Conservation (phyloP, 2,113 vertebrate genomes). For the Heloderma charlesbogerti region DNA sequence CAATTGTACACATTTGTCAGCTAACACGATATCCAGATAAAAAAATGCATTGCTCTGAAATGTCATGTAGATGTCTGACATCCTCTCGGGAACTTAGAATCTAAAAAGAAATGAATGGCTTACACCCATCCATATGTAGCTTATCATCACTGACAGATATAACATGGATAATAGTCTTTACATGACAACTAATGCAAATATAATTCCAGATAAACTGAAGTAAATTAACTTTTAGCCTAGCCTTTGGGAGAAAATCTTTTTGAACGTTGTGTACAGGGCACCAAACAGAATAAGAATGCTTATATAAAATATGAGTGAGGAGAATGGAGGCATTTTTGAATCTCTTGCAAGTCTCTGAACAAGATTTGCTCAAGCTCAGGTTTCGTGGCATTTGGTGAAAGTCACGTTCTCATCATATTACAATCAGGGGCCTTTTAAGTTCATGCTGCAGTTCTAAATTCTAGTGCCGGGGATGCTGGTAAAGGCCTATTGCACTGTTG, state of each 20-base stretch:
- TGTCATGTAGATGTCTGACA: neutral
- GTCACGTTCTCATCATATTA: neutral
- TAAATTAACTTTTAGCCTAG: constrained; percentile 14
- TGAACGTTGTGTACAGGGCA: neutral
- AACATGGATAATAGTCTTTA: neutral
- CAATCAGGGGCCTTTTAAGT: constrained; percentile 18
- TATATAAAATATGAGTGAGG: neutral
- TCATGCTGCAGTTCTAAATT: constrained; percentile 25
- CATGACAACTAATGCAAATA: constrained; percentile 18
- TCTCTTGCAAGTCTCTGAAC: neutral
- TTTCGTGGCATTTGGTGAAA: constrained; percentile 6
- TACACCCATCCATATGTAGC: neutral
- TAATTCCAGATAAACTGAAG: neutral
- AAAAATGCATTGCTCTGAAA: constrained; percentile 27
- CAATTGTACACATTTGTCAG: neutral
- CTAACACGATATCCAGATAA: neutral
- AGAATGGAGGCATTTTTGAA: neutral
- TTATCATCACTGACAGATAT: accelerated
- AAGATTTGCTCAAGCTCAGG: constrained; percentile 12
- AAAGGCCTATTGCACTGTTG: neutral
- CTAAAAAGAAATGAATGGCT: neutral
- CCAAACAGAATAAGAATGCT: constrained; percentile 4
- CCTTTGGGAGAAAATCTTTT: neutral
- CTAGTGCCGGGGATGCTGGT: constrained; percentile 1
- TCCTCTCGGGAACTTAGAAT: neutral